A percentile compares a stretch with the other conserved stretches of the same genome.
Conservation (phyloP, 2,113 vertebrate species). For the Neogale vison region DNA sequence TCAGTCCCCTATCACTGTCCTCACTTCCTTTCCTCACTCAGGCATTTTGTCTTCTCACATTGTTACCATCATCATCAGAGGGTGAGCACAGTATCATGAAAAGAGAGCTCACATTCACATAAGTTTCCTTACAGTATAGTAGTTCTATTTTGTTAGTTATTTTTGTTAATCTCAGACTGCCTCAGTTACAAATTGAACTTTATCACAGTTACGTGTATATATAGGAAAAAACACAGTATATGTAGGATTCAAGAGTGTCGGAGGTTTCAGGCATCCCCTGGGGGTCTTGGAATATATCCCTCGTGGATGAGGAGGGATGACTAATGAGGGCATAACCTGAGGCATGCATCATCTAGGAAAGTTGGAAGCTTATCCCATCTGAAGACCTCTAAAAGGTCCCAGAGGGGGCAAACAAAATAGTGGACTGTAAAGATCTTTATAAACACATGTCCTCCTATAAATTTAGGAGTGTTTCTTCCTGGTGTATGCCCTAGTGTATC, state of each 20-base stretch:
- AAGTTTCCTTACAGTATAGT: background rate
- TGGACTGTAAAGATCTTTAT: background rate
- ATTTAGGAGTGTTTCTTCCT: background rate
- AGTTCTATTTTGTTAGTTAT: background rate
- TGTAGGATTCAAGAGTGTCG: background rate
- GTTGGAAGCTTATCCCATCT: background rate
- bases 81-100: background rate
- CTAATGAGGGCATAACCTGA: background rate
- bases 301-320: background rate
- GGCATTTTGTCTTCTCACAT: background rate
- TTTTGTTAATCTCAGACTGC: background rate
- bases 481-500: background rate
- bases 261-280: background rate
- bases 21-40: background rate
- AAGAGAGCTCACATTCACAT: background rate
- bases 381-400: background rate
- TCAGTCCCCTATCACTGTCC: background rate
- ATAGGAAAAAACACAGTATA: background rate
- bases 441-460: background rate
- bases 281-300: background rate
- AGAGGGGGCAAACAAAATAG: background rate
- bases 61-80: background rate
- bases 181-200: background rate
- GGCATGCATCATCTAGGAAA: background rate
- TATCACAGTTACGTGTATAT: background rate